These are phyloP conservation scores for Apodemia duryi DNA, from an alignment of 2,888 invertebrate genomes.

Conservation along the genomic window DNA sequence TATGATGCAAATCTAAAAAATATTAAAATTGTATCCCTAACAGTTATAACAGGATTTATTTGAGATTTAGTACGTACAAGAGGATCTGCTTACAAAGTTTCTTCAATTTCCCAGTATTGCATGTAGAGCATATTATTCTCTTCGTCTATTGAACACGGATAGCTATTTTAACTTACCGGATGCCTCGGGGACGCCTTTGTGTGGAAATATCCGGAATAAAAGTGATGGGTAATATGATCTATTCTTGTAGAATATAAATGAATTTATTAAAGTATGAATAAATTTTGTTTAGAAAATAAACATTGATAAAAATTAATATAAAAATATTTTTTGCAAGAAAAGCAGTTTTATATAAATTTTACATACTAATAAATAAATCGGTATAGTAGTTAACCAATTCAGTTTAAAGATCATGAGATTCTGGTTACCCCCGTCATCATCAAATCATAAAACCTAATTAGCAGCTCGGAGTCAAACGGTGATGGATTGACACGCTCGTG, in stretches of 20 bases:
- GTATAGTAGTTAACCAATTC: no score
- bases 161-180: not conserved
- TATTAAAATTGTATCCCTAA: not conserved
- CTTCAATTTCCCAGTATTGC: not conserved
- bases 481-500: no score
- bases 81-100: not conserved
- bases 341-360: no score
- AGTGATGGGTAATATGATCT: not conserved
- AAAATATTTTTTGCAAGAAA: no score
- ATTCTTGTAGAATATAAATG: not conserved
- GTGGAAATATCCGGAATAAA: not conserved
- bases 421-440: no score
- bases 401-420: no score
- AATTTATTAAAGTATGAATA: not conserved
- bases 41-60: not conserved
- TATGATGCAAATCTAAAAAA: no score
- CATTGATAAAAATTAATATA: no score
- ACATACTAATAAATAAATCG: no score
- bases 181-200: not conserved
- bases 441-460: no score
- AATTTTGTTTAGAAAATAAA: not conserved
- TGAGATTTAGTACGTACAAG: not conserved
- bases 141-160: not conserved
- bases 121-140: not conserved
- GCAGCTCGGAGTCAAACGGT: no score